Conservation (phyloP, 2,113 vertebrate genomes). For the Notarius quadriscutis region DNA sequence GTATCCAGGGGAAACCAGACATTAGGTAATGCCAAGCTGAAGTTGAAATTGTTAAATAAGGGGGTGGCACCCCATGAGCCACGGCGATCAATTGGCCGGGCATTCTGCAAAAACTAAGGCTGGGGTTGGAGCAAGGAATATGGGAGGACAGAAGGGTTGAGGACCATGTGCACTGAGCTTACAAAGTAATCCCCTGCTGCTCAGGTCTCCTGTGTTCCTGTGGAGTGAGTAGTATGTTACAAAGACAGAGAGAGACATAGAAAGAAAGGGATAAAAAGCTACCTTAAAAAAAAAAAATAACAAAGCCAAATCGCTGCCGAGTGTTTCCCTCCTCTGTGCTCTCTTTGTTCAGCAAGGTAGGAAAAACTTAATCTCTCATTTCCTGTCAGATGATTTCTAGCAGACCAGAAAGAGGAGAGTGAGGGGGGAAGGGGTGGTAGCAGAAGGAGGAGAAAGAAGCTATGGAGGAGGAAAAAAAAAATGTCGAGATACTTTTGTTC, state of each 20-base stretch:
- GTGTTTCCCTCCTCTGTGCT: constrained; percentile 80
- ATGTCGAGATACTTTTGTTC: constrained; percentile 5
- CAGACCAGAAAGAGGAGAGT: constrained; percentile 67
- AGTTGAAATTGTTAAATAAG: constrained; percentile 85
- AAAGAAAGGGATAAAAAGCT: constrained; percentile 41
- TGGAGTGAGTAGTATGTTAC: constrained; percentile 37
- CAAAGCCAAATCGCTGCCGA: constrained; percentile 64
- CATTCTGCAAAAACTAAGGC: constrained; percentile 25
- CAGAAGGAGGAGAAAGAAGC: constrained; percentile 31
- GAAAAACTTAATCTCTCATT: constrained; percentile 96
- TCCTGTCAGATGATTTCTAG: constrained; percentile 97
- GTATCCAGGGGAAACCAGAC: constrained; percentile 93
- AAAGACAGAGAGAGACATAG: constrained; percentile 28
- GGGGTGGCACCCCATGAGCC: constrained; percentile 72
- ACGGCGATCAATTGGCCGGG: constrained; percentile 68
- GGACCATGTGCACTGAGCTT: constrained; percentile 20
- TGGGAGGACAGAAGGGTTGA: constrained; percentile 24
- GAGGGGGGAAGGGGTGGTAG: constrained; percentile 27
- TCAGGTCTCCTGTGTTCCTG: constrained; percentile 32
- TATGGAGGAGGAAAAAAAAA: constrained; percentile 47
- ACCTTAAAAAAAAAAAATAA: constrained; percentile 11
- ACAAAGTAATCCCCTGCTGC: constrained; percentile 30
- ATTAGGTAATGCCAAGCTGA: constrained; percentile 91
- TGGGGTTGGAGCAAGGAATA: constrained; percentile 3
- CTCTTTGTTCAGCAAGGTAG: constrained; percentile 96